Percentiles rank a stretch among this genome's conserved stretches.
phyloP scores from a whole-genome alignment of 2,797 vertebrate species.

The Anableps anableps region DNA sequence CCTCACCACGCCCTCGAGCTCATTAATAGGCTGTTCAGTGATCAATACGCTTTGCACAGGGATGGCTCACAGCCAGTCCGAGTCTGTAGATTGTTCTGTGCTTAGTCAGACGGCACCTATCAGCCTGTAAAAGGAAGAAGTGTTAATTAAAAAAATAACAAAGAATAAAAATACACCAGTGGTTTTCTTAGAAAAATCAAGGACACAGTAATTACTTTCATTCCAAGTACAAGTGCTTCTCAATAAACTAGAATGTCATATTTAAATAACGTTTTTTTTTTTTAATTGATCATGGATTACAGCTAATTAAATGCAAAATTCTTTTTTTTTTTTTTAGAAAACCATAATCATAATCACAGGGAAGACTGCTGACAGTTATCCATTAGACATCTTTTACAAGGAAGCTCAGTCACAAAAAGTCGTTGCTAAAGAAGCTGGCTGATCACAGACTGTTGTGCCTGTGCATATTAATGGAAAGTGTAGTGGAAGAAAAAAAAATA shows the following conservation, averaged over 20 bases:
- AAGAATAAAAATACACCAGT: background rate
- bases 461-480: background rate
- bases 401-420: background rate
- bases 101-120: constrained; percentile 24
- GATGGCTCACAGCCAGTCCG: background rate
- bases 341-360: background rate
- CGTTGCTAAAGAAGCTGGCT: background rate
- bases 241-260: background rate
- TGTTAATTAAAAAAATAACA: background rate
- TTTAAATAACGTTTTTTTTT: too few relatives aligned
- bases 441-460: background rate
- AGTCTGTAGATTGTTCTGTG: constrained; percentile 19
- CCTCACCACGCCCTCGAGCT: constrained; percentile 65
- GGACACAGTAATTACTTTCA: background rate
- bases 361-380: background rate
- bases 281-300: too few relatives aligned
- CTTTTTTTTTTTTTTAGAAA: too few relatives aligned
- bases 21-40: constrained; percentile 22
- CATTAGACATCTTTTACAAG: background rate
- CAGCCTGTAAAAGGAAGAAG: background rate
- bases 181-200: background rate
- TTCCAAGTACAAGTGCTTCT: background rate
- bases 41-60: constrained; percentile 29
- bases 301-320: too few relatives aligned
- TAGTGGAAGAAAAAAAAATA: background rate